Conservation (phyloP, 1,140 invertebrate species). For the Magallana ariakensis region DNA sequence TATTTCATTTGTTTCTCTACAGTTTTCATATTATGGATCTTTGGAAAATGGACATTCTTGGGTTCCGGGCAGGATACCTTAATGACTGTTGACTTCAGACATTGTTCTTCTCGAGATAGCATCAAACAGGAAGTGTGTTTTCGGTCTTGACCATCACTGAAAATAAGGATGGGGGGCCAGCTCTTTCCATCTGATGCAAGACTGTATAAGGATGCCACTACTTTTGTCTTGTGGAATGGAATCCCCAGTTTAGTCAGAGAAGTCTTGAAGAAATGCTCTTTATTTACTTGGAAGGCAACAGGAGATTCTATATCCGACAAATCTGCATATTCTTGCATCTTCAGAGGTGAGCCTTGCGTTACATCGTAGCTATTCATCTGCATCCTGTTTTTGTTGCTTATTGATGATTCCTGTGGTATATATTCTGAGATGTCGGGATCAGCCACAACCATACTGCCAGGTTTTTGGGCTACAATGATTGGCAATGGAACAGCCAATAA, state of each 20-base stretch:
- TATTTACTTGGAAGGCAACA: neutral
- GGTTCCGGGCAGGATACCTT: conserved; percentile 38
- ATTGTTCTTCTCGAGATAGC: neutral
- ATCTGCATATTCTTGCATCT: conserved; percentile 56
- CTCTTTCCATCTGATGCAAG: neutral
- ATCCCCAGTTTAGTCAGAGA: conserved; percentile 34
- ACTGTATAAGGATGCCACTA: conserved; percentile 25
- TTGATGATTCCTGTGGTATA: neutral
- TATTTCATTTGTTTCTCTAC: conserved; percentile 43
- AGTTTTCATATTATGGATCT: conserved; percentile 41
- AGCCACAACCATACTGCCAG: conserved; percentile 21
- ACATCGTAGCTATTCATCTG: conserved; percentile 32
- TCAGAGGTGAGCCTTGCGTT: conserved; percentile 52
- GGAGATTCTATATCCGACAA: conserved; percentile 44
- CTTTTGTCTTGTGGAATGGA: conserved; percentile 40
- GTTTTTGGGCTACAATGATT: conserved; percentile 41
- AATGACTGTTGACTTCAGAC: conserved; percentile 22
- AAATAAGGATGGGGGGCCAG: conserved; percentile 30
- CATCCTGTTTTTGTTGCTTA: conserved; percentile 15
- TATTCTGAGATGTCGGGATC: conserved; percentile 21
- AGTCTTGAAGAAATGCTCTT: conserved; percentile 14
- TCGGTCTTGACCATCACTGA: conserved; percentile 51
- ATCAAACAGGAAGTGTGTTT: conserved; percentile 44
- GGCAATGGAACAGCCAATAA: conserved; percentile 37
- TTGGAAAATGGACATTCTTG: conserved; percentile 49